Evolutionary conservation across 2,888 invertebrate species (phyloP).

Genomic region (Aspidiotus destructor): DNA sequence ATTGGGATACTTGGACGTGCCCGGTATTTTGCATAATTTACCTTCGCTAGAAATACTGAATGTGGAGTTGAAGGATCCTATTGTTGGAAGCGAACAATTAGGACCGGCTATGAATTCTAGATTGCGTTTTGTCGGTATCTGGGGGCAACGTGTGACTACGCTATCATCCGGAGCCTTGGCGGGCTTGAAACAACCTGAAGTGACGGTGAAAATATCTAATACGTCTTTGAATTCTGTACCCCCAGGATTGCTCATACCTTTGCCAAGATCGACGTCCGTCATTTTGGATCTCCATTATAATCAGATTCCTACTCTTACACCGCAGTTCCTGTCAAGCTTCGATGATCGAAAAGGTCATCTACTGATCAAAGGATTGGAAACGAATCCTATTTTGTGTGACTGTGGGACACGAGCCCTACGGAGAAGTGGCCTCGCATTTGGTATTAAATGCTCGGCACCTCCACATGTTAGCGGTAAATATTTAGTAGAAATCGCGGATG

Average conservation of each 20-base stretch:
- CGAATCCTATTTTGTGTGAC: conserved; percentile 76
- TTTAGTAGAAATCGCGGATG: conserved; percentile 66
- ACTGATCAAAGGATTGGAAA: conserved; percentile 60
- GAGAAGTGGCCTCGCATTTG: conserved; percentile 45
- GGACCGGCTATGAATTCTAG: conserved; percentile 69
- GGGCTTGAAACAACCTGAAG: conserved; percentile 61
- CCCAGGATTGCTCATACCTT: conserved; percentile 72
- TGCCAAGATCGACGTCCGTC: conserved; percentile 74
- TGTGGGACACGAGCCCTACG: conserved; percentile 71
- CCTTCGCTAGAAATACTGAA: conserved; percentile 65
- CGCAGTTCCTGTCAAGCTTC: conserved; percentile 66
- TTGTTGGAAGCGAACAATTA: conserved; percentile 69
- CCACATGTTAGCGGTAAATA: conserved; percentile 58
- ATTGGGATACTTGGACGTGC: conserved; percentile 74
- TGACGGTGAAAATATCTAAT: conserved; percentile 65
- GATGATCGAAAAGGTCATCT: conserved; percentile 72
- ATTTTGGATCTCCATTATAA: conserved; percentile 69
- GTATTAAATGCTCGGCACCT: conserved; percentile 57
- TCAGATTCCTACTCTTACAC: conserved; percentile 62
- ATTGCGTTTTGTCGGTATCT: conserved; percentile 60
- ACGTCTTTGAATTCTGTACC: conserved; percentile 70
- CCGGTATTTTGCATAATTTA: conserved; percentile 67
- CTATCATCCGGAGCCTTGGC: conserved; percentile 75
- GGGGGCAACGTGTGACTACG: conserved; percentile 62
- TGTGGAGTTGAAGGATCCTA: conserved; percentile 75